These are phyloP conservation scores for Molanna angustata DNA, from an alignment of 2,888 invertebrate genomes.

Conservation along the genomic window DNA sequence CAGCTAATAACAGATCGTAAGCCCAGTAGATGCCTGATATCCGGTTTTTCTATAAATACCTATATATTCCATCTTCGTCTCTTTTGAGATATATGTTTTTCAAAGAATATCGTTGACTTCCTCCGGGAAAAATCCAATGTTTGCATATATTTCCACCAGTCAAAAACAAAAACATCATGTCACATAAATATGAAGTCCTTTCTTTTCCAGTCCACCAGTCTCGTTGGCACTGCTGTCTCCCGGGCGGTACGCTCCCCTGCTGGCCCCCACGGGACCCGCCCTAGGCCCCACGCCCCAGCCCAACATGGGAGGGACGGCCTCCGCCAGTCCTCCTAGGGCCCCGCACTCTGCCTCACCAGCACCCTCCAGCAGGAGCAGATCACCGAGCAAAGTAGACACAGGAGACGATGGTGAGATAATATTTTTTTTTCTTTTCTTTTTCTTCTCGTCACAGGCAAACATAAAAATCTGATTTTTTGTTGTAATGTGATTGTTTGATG, in stretches of 20 bases:
- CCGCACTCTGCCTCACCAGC: conserved; percentile 36
- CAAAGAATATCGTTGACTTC: no score
- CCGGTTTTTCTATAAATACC: no score
- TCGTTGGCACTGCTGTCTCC: conserved; percentile 65
- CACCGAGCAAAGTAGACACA: conserved; percentile 30
- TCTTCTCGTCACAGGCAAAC: no score
- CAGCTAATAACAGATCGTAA: no score
- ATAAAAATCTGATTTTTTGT: no score
- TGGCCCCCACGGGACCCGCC: conserved; percentile 45
- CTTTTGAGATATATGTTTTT: no score
- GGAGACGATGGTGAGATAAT: conserved; percentile 29
- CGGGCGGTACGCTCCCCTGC: conserved; percentile 55
- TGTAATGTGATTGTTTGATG: no score
- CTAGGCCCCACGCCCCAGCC: background rate
- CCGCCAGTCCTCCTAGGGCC: conserved; percentile 37
- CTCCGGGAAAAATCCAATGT: no score
- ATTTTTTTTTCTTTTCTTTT: background rate
- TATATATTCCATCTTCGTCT: no score
- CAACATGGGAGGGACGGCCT: background rate
- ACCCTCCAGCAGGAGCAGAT: conserved; percentile 26
- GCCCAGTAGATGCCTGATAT: no score
- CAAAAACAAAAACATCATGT: background rate
- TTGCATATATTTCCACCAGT: no score
- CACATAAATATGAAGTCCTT: background rate
- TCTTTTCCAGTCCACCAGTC: conserved; percentile 70